These are phyloP conservation scores for Arrhamphus sclerolepis DNA, from an alignment of 2,797 vertebrate genomes.

Conservation along the genomic window DNA sequence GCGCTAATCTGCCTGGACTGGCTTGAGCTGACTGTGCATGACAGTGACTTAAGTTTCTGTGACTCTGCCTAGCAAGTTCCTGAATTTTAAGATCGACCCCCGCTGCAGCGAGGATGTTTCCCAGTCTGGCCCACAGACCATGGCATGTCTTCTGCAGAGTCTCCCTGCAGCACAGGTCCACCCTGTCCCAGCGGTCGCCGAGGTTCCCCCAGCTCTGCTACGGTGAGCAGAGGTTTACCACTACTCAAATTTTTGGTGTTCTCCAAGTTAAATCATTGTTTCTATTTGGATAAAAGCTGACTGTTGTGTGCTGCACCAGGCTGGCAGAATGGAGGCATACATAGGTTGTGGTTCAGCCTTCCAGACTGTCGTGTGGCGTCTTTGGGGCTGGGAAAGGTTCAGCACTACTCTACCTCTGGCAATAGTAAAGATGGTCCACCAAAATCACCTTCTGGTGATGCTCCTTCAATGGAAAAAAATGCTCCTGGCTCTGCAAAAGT, in stretches of 20 bases:
- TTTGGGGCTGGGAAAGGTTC: slow-evolving; percentile 79
- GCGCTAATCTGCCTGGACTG: slow-evolving; percentile 39
- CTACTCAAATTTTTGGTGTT: background rate
- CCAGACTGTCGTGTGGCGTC: slow-evolving; percentile 77
- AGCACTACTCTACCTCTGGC: slow-evolving; percentile 86
- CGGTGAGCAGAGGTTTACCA: slow-evolving; percentile 63
- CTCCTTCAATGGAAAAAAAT: slow-evolving; percentile 52
- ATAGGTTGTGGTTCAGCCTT: slow-evolving; percentile 75
- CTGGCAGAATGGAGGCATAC: slow-evolving; percentile 80
- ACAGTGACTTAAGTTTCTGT: slow-evolving; percentile 36
- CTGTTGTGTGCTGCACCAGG: slow-evolving; percentile 71
- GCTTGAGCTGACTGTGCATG: slow-evolving; percentile 28
- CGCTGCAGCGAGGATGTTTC: slow-evolving; percentile 79
- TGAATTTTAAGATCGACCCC: slow-evolving; percentile 41
- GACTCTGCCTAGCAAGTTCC: slow-evolving; percentile 50
- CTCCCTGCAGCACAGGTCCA: slow-evolving; percentile 71
- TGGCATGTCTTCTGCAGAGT: slow-evolving; percentile 82
- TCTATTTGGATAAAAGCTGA: background rate
- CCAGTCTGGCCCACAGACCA: slow-evolving; percentile 79
- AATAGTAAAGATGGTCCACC: slow-evolving; percentile 82
- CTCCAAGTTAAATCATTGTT: background rate
- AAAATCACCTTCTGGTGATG: slow-evolving; percentile 40
- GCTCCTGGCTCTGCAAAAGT: slow-evolving; percentile 40
- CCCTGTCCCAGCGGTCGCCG: slow-evolving; percentile 62
- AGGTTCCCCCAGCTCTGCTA: slow-evolving; percentile 61